phyloP scores from a whole-genome alignment of 2,113 vertebrate species.

The Megatriorchis doriae region DNA sequence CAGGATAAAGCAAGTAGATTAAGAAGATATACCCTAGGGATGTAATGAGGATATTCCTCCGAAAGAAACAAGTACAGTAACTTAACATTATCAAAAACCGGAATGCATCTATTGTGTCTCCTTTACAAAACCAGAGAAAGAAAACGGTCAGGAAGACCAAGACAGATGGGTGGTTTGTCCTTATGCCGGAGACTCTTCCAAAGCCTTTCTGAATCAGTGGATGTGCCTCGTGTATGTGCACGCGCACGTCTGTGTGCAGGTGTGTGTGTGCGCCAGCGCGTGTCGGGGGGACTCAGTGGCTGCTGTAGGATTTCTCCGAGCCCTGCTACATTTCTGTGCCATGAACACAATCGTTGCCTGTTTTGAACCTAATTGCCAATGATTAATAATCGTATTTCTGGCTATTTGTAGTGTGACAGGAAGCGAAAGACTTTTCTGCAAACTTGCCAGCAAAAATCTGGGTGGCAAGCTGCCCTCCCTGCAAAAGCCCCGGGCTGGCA shows the following conservation, averaged over 20 bases:
- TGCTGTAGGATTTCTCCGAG: rapidly evolving
- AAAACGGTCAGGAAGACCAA: rapidly evolving
- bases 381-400: background rate
- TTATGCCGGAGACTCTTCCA: background rate
- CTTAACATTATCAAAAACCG: rapidly evolving
- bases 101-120: rapidly evolving
- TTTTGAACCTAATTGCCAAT: background rate
- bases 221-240: rapidly evolving
- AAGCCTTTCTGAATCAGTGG: rapidly evolving
- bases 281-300: rapidly evolving
- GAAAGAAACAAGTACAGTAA: too few species aligned
- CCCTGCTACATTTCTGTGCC: background rate
- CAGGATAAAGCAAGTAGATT: background rate
- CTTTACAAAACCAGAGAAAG: background rate
- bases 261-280: rapidly evolving
- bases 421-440: background rate
- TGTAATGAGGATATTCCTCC: background rate
- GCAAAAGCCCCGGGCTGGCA: background rate
- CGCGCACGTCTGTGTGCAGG: rapidly evolving
- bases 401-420: background rate
- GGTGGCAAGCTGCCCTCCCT: background rate
- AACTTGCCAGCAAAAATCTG: background rate
- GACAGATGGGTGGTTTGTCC: background rate
- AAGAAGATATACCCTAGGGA: rapidly evolving
- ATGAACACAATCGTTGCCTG: background rate